These are phyloP conservation scores for Ascaphus truei DNA, from an alignment of 2,113 vertebrate species.

Conservation along the genomic window DNA sequence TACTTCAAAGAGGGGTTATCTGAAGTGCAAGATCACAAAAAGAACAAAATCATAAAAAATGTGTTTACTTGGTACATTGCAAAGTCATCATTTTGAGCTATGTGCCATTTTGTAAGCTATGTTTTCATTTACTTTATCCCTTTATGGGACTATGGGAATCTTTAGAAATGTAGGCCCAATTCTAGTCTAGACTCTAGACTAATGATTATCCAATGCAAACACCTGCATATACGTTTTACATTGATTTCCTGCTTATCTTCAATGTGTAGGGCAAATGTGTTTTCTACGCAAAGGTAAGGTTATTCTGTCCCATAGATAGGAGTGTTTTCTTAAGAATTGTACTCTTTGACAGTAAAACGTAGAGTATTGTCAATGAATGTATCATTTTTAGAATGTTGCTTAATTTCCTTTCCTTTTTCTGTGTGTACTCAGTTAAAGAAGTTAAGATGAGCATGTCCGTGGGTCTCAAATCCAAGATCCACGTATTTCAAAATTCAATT, in stretches of 20 bases:
- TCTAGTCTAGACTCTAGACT: slow-evolving; percentile 29
- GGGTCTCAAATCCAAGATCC: no score
- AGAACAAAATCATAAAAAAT: background rate
- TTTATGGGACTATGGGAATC: slow-evolving; percentile 2
- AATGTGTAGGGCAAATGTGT: background rate
- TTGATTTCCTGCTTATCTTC: background rate
- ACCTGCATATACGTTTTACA: background rate
- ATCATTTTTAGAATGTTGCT: no score
- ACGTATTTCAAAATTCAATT: no score
- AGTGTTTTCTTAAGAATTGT: no score
- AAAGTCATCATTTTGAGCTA: background rate
- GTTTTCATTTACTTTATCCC: slow-evolving; percentile 17
- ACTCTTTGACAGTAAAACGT: no score
- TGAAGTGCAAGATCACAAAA: slow-evolving; percentile 5
- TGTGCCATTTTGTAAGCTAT: background rate
- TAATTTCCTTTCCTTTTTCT: no score
- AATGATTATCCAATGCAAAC: slow-evolving; percentile 4
- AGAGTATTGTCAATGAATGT: no score
- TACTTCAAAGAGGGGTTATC: slow-evolving; percentile 5
- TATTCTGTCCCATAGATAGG: no score
- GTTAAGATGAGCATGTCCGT: no score
- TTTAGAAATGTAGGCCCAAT: background rate
- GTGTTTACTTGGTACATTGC: slow-evolving; percentile 7
- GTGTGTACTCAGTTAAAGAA: no score
- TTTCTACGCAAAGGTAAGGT: no score